These are phyloP conservation scores for Lingula anatina DNA, from an alignment of 2,888 invertebrate genomes.

Conservation along the genomic window DNA sequence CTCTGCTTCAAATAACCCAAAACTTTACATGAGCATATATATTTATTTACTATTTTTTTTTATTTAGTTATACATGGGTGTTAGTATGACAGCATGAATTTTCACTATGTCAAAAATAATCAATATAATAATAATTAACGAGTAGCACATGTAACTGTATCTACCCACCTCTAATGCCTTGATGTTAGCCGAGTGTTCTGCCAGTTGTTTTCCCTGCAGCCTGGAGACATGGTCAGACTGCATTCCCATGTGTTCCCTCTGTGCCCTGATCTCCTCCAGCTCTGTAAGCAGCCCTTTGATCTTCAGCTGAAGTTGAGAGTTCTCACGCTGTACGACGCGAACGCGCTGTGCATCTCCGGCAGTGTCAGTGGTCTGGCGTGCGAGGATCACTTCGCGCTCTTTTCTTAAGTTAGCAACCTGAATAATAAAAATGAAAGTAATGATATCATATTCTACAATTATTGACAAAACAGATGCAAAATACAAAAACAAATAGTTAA, in stretches of 20 bases:
- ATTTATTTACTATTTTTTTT: too few relatives aligned
- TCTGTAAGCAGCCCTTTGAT: slow-evolving; percentile 42
- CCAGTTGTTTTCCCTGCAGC: slow-evolving; percentile 42
- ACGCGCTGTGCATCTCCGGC: slow-evolving; percentile 37
- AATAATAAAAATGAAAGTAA: neutral
- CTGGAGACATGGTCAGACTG: slow-evolving; percentile 41
- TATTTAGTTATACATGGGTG: too few relatives aligned
- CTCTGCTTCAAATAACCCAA: too few relatives aligned
- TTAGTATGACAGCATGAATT: too few relatives aligned
- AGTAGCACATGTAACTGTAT: neutral
- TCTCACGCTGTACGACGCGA: slow-evolving; percentile 42
- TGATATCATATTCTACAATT: too few relatives aligned
- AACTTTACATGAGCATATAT: too few relatives aligned
- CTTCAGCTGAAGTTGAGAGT: slow-evolving; percentile 43
- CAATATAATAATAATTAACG: too few relatives aligned
- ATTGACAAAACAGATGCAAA: too few relatives aligned
- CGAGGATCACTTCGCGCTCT: slow-evolving; percentile 39
- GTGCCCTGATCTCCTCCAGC: slow-evolving; percentile 45
- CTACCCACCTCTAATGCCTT: slow-evolving; percentile 40
- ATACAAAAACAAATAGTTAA: too few relatives aligned
- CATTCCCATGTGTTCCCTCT: slow-evolving; percentile 39
- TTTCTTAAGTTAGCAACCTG: slow-evolving; percentile 44
- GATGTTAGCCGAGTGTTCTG: slow-evolving; percentile 36
- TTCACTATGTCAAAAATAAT: too few relatives aligned
- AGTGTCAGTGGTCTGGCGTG: slow-evolving; percentile 33